Evolutionary conservation across 2,113 vertebrate species (phyloP).

Genomic region (Hyperopisus bebe): DNA sequence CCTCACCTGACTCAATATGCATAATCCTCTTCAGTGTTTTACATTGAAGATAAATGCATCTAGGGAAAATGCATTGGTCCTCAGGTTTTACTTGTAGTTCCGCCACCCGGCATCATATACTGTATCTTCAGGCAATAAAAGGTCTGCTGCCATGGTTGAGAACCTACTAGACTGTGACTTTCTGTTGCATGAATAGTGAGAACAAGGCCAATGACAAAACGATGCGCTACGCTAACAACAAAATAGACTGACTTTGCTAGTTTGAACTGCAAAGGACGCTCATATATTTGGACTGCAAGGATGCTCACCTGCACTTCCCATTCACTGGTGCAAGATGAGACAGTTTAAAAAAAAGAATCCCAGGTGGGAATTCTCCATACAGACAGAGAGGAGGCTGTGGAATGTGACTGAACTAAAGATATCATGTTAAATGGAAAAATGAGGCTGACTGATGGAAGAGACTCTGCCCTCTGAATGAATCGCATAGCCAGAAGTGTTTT

Average conservation of each 20-base stretch:
- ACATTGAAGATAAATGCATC: not conserved
- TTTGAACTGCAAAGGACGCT: not conserved
- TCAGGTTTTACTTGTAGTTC: not conserved
- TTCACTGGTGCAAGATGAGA: not conserved
- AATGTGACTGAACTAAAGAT: not conserved
- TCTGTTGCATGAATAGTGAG: not conserved
- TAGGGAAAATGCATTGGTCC: not conserved
- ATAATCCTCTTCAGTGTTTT: not conserved
- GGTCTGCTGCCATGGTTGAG: not conserved
- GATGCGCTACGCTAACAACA: not conserved
- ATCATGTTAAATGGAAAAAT: not conserved
- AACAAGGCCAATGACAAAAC: not conserved
- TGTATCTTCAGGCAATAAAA: not conserved
- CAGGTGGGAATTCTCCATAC: constrained; percentile 11
- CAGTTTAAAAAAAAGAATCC: not conserved
- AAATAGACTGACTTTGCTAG: not conserved
- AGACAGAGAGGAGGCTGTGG: not conserved
- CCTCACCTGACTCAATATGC: not conserved
- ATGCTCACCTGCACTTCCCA: not conserved
- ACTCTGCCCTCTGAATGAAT: not conserved
- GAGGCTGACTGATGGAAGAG: not conserved
- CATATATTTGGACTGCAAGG: not conserved
- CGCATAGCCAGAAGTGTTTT: not conserved
- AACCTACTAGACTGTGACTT: not conserved
- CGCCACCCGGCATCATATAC: not conserved